Conservation (phyloP, 1,140 invertebrate genomes). For the Diabrotica virgifera region DNA sequence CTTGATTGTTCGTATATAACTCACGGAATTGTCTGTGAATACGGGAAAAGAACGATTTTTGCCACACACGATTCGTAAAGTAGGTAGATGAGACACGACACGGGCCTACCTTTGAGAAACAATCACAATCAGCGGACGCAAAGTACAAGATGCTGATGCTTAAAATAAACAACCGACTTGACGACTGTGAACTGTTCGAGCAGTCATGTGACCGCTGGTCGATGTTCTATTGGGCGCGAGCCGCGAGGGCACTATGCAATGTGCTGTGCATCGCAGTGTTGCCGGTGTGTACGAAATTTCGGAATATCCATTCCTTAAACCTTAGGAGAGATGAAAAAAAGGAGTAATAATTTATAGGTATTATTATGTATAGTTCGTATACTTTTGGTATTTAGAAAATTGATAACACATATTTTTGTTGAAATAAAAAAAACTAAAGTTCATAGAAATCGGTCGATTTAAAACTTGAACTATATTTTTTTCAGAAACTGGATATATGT, state of each 20-base stretch:
- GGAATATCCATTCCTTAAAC: too few species aligned
- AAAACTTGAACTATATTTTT: too few species aligned
- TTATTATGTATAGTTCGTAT: too few species aligned
- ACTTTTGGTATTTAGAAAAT: too few species aligned
- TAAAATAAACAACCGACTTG: constrained; percentile 35
- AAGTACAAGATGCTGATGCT: constrained; percentile 31
- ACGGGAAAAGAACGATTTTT: too few species aligned
- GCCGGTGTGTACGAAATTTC: not conserved
- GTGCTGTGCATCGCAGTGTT: constrained; percentile 15
- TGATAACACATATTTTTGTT: too few species aligned
- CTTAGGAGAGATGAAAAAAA: too few species aligned
- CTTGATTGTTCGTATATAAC: not conserved
- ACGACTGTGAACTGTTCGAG: constrained; percentile 22
- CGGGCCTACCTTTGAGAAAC: constrained; percentile 5
- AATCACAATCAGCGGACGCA: constrained; percentile 11
- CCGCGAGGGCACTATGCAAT: constrained; percentile 1
- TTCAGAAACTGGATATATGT: too few species aligned
- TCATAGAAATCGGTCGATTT: too few species aligned
- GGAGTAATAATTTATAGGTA: too few species aligned
- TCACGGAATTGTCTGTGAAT: not conserved
- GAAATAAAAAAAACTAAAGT: too few species aligned
- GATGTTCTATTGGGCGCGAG: constrained; percentile 15
- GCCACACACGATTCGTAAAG: not conserved
- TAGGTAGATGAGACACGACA: not conserved
- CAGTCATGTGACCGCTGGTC: constrained; percentile 24